Conservation (phyloP, 2,113 vertebrate genomes). For the Lagopus muta region DNA sequence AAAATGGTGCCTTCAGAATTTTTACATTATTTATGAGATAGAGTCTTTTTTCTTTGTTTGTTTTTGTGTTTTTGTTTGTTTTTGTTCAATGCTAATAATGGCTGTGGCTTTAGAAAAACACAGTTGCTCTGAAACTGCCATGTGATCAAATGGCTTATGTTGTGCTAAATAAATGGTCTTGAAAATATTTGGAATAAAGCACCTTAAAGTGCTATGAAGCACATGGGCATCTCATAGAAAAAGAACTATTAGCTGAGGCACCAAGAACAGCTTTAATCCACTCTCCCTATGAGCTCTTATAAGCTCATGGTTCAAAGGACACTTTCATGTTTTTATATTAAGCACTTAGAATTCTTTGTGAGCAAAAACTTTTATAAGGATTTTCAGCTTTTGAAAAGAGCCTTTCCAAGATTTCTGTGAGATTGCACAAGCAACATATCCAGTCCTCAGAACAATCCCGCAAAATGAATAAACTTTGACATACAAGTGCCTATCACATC, state of each 20-base stretch:
- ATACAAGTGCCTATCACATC: constrained; percentile 25
- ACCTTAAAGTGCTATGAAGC: background rate
- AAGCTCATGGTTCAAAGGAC: constrained; percentile 11
- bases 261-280: background rate
- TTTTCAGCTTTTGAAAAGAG: constrained; percentile 2
- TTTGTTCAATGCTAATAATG: background rate
- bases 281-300: background rate
- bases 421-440: constrained; percentile 3
- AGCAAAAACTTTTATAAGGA: background rate
- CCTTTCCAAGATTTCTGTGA: constrained; percentile 45
- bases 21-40: background rate
- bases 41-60: background rate
- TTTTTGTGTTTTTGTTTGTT: background rate
- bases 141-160: background rate
- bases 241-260: background rate
- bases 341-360: background rate
- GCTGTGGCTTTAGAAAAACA: background rate
- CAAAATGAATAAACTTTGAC: constrained; percentile 46
- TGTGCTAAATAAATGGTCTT: background rate
- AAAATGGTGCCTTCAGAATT: background rate
- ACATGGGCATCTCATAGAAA: background rate
- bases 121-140: background rate
- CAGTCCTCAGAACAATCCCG: background rate
- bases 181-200: background rate
- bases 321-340: constrained; percentile 10